Percentiles rank a stretch among this genome's conserved stretches.
Evolutionary conservation across 2,797 vertebrate species (phyloP).

Genomic region (Chrysocyon brachyurus): DNA sequence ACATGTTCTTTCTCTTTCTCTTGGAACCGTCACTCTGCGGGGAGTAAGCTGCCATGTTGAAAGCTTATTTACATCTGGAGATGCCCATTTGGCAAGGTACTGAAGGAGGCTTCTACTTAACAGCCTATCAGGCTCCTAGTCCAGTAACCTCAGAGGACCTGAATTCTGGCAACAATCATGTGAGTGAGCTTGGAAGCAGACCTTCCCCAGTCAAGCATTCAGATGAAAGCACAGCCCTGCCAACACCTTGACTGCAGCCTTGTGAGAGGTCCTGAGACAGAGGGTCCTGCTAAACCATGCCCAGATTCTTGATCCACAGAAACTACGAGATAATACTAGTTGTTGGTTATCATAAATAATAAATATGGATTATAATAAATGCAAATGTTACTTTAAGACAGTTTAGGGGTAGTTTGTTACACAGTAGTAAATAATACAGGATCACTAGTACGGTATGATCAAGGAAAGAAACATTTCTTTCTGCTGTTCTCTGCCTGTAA

Average conservation of each 20-base stretch:
- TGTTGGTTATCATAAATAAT: not conserved
- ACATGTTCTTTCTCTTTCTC: not conserved
- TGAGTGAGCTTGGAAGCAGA: not conserved
- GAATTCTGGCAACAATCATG: not conserved
- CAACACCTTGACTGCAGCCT: not conserved
- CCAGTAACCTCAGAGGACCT: not conserved
- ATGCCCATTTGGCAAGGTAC: not conserved
- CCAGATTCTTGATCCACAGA: not conserved
- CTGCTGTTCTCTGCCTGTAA: not conserved
- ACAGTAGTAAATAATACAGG: slow-evolving; percentile 14
- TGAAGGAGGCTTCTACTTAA: not conserved
- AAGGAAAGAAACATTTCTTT: slow-evolving; percentile 56
- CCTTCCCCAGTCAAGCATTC: not conserved
- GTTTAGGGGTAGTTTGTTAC: slow-evolving; percentile 8
- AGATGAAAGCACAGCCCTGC: slow-evolving; percentile 17
- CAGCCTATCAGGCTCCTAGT: not conserved
- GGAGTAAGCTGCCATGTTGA: not conserved
- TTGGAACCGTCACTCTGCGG: not conserved
- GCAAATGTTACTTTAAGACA: slow-evolving; percentile 16
- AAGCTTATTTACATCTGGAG: not conserved
- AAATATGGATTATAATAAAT: not conserved
- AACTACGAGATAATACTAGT: slow-evolving; percentile 14
- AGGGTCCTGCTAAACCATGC: not conserved
- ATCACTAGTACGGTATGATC: not conserved
- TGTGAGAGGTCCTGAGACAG: not conserved